Base-by-base conservation (phyloP, 2,888 invertebrate genomes). In the Drosophila prostipennis region DNA sequence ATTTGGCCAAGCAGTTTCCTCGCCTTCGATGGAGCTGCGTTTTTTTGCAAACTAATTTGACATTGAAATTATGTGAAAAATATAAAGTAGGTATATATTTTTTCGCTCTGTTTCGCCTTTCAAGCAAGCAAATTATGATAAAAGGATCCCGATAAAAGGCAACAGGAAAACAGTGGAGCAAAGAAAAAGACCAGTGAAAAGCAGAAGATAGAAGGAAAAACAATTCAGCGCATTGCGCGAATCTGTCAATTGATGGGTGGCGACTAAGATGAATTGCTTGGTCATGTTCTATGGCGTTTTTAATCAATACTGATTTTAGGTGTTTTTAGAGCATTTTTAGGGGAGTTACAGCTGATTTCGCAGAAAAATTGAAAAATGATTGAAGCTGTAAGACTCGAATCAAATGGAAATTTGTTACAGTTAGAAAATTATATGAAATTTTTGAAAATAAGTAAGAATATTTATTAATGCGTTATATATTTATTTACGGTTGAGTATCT, bases 61-160 rank as follows among this genome's bases (percentile, higher is more conserved):
- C 89, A 82, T 82, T 89, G 87, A 82, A 82, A 89, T 82, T 80
- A 87, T 87, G 81, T 75, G 65, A 52, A 49, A 63, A 40, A 40
- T 52, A 29, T 61, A 70, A 80, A 64, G 78, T 65, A 77, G 64
- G 78, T 65, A 80, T 51, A 34, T 19, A 10, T 26, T 34, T 23
- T 14, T 45, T 42, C 23, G 29, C 14, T 7, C 46, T 46, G 46
- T 48, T 34, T 64, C 42, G 8, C 16, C 40, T 43, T 40, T 61
- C 37, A 26, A 51, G 34, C 37, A 52, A 34, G 46, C 45, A 72
- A 73, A 69, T 74, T 68, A 74, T 80, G 63, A 71, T 56, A 53
- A 84, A 71, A 75, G 51, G 46, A 70, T 57, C 34, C 40, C 40
- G 36, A 72, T 72, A 48, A 60, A 57, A 45, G 45, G 46, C 37